Percentiles rank a stretch among this genome's conserved stretches.
These are phyloP conservation scores for Copidosoma floridanum DNA, from an alignment of 1,140 invertebrate genomes.

Conservation along the genomic window DNA sequence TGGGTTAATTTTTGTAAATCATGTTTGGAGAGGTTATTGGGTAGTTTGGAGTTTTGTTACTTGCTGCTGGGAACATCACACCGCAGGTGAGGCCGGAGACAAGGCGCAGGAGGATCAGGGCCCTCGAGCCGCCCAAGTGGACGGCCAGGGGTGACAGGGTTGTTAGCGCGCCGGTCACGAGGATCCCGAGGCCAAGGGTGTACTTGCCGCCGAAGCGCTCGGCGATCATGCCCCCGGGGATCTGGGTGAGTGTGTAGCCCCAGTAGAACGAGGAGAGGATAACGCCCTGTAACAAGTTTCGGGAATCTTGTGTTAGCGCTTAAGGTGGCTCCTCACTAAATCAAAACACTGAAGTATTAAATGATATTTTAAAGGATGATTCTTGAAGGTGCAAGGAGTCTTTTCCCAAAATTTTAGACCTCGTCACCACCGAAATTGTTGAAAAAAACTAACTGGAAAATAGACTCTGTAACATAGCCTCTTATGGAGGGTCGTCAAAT, in stretches of 20 bases:
- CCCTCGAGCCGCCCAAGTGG: background rate
- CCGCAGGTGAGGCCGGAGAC: background rate
- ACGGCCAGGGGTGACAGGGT: background rate
- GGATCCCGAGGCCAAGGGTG: constrained; percentile 43
- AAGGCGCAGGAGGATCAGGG: background rate
- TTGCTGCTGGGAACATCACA: background rate
- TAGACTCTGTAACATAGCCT: too few relatives aligned
- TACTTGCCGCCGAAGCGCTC: constrained; percentile 62
- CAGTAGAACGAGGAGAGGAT: constrained; percentile 69
- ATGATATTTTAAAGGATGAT: too few relatives aligned
- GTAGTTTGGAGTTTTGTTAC: too few relatives aligned
- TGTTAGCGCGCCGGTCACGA: background rate
- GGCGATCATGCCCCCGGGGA: constrained; percentile 63
- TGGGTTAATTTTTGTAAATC: too few relatives aligned
- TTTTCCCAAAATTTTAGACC: too few relatives aligned
- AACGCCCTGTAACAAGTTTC: constrained; percentile 44
- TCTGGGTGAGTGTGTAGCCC: constrained; percentile 62
- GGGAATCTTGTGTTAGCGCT: background rate
- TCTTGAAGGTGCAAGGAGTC: too few relatives aligned
- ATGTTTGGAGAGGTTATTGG: too few relatives aligned
- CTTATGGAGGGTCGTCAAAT: too few relatives aligned
- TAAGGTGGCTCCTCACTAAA: too few relatives aligned
- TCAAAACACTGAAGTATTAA: too few relatives aligned
- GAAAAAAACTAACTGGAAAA: too few relatives aligned
- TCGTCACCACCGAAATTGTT: too few relatives aligned